Percentiles rank a stretch among this genome's conserved stretches.
These are phyloP conservation scores for Fringilla coelebs DNA, from an alignment of 2,797 vertebrate genomes.

Conservation along the genomic window DNA sequence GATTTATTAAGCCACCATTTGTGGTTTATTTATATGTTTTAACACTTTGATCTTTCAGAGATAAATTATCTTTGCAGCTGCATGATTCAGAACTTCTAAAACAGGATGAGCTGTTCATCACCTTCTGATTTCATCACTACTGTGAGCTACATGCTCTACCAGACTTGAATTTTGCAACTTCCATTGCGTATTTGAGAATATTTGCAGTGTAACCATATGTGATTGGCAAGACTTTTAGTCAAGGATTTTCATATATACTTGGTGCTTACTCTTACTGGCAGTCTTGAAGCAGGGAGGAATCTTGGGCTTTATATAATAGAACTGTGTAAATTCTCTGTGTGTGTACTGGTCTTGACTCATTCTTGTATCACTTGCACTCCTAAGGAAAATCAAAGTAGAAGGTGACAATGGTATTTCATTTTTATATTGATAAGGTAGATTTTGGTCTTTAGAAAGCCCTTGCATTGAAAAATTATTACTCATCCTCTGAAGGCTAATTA, in stretches of 20 bases:
- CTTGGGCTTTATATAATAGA: neutral
- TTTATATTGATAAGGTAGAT: conserved; percentile 4
- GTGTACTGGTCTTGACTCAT: neutral
- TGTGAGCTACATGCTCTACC: neutral
- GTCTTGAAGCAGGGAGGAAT: neutral
- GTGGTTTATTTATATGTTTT: neutral
- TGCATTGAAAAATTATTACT: neutral
- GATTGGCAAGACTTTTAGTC: neutral
- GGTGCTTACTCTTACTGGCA: neutral
- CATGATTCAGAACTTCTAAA: neutral
- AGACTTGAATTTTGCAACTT: neutral
- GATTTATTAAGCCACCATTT: neutral
- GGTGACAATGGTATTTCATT: neutral
- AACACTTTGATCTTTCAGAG: neutral
- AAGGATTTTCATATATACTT: neutral
- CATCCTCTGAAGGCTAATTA: neutral
- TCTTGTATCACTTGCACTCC: neutral
- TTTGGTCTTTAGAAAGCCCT: conserved; percentile 2
- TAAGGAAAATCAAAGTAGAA: neutral
- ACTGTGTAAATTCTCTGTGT: neutral
- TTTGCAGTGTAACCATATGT: neutral
- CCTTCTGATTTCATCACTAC: neutral
- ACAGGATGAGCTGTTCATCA: neutral
- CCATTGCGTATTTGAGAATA: neutral
- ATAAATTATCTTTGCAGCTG: neutral